Conservation (phyloP, 2,888 invertebrate species). For the Pristionchus arcanus region DNA sequence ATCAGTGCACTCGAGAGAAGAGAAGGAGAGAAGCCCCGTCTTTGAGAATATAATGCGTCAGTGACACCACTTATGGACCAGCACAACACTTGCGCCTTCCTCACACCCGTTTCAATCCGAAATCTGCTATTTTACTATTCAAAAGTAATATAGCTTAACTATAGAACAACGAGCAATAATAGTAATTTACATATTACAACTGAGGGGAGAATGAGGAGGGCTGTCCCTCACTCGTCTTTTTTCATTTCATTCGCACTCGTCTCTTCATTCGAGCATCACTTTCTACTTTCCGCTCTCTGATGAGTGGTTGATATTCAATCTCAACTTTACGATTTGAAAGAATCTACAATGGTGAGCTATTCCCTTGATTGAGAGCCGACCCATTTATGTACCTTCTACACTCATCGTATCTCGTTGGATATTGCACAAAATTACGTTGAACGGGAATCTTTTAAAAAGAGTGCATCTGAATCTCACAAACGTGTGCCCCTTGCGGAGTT, state of each 20-base stretch:
- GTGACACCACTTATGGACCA: background rate
- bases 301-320: constrained; percentile 45
- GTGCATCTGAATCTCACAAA: no score
- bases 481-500: no score
- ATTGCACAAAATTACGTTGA: no score
- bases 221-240: background rate
- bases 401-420: no score
- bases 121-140: background rate
- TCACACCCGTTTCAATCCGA: background rate
- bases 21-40: constrained; percentile 13
- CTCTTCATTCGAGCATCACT: background rate
- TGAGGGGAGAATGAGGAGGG: background rate
- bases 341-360: constrained; percentile 14
- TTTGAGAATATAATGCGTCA: constrained; percentile 6
- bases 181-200: background rate
- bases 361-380: no score
- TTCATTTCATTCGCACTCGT: constrained; percentile 3
- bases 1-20: constrained; percentile 44
- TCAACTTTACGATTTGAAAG: constrained; percentile 29
- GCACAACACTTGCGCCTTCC: background rate
- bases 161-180: background rate
- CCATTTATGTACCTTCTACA: no score
- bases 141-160: background rate
- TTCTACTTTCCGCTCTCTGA: constrained; percentile 21
- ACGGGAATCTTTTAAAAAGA: no score